These are phyloP conservation scores for Phymorhynchus buccinoides DNA, from an alignment of 1,140 invertebrate genomes.

Conservation along the genomic window DNA sequence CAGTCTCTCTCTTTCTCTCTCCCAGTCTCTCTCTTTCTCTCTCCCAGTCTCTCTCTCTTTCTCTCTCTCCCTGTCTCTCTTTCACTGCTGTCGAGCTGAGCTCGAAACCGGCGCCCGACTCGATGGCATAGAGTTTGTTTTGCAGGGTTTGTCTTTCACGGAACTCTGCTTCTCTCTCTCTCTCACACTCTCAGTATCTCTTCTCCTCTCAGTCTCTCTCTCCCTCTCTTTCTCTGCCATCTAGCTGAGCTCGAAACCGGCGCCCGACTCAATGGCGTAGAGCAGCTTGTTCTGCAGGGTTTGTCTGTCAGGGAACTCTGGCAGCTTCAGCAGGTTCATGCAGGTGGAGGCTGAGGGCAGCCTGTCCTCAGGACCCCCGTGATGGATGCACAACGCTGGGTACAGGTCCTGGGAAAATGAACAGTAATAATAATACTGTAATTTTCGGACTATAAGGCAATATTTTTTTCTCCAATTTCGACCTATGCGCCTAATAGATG, in stretches of 20 bases:
- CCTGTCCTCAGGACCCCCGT: slow-evolving; percentile 86
- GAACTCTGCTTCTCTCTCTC: too few relatives aligned
- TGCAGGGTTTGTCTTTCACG: too few relatives aligned
- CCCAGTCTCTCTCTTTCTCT: too few relatives aligned
- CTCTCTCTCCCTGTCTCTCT: too few relatives aligned
- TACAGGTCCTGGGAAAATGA: slow-evolving; percentile 83
- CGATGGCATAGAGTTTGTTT: too few relatives aligned
- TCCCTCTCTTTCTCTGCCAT: not conserved
- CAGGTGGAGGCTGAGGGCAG: slow-evolving; percentile 97
- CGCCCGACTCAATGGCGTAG: slow-evolving; percentile 94
- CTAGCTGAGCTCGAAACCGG: slow-evolving; percentile 92
- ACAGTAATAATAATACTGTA: too few relatives aligned
- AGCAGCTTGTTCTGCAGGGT: slow-evolving; percentile 88
- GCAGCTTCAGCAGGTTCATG: slow-evolving; percentile 97
- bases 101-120: too few relatives aligned
- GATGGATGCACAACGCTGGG: slow-evolving; percentile 95
- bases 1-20: not conserved
- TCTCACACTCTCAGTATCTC: not conserved
- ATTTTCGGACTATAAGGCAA: too few relatives aligned
- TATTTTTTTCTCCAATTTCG: too few relatives aligned
- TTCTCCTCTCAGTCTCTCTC: not conserved
- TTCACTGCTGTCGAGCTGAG: too few relatives aligned
- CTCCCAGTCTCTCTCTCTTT: not conserved
- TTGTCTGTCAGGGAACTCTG: slow-evolving; percentile 87
- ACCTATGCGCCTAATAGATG: too few relatives aligned